Conservation (phyloP, 2,888 invertebrate species). For the Electrophaes corylata region DNA sequence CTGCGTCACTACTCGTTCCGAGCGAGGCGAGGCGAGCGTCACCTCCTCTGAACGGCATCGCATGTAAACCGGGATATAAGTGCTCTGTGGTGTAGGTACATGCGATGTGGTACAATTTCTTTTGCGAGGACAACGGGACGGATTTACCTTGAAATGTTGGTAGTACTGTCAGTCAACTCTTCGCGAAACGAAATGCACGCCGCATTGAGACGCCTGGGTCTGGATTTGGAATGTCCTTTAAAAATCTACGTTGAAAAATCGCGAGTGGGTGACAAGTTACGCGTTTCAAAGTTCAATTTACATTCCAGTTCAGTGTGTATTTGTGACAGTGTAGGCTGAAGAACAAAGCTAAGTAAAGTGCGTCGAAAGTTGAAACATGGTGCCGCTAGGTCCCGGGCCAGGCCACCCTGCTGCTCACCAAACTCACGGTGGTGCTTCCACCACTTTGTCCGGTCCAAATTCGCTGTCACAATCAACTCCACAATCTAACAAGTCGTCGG, state of each 20-base stretch:
- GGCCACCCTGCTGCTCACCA: conserved; percentile 83
- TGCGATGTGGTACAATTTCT: no score
- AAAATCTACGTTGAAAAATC: conserved; percentile 73
- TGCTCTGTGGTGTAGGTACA: no score
- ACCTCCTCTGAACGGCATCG: no score
- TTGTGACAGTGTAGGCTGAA: conserved; percentile 78
- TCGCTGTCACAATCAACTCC: conserved; percentile 77
- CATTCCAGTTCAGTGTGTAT: conserved; percentile 64
- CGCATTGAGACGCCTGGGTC: conserved; percentile 81
- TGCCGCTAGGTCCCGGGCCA: conserved; percentile 88
- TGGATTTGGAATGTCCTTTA: conserved; percentile 79
- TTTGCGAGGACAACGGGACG: conserved; percentile 57
- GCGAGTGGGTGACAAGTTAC: conserved; percentile 61
- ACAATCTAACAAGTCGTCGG: conserved; percentile 80
- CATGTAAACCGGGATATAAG: no score
- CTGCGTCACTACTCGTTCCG: no score
- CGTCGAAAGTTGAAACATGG: conserved; percentile 86
- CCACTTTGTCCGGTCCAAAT: conserved; percentile 76
- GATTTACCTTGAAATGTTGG: conserved; percentile 63
- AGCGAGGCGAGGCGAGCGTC: no score
- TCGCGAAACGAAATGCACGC: conserved; percentile 84
- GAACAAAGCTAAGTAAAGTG: conserved; percentile 74
- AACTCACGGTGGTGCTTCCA: conserved; percentile 77
- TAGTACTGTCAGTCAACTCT: conserved; percentile 61
- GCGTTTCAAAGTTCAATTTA: conserved; percentile 59